These are phyloP conservation scores for Peromyscus aztecus DNA, from an alignment of 2,797 vertebrate species.

Conservation along the genomic window DNA sequence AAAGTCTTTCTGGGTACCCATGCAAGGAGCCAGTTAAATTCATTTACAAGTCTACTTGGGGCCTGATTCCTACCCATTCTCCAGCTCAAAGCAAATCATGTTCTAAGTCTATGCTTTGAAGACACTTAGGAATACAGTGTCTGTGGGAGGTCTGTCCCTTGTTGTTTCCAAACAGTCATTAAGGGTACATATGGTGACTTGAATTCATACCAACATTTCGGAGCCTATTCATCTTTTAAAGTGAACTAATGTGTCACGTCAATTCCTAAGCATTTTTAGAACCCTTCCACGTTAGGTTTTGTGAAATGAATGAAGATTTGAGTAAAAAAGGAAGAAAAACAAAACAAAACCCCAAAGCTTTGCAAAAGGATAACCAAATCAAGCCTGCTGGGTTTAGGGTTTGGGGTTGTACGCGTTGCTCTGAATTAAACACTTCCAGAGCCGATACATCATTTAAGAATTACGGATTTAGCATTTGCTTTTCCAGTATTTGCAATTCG, in stretches of 20 bases:
- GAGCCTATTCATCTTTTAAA: slow-evolving; percentile 60
- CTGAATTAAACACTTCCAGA: slow-evolving; percentile 55
- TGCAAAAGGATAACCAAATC: slow-evolving; percentile 44
- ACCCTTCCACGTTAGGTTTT: slow-evolving; percentile 49
- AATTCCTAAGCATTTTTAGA: slow-evolving; percentile 67
- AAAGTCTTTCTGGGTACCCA: slow-evolving; percentile 54
- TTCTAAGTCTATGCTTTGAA: slow-evolving; percentile 74
- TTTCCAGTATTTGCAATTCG: slow-evolving; percentile 62
- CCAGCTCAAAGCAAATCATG: slow-evolving; percentile 67
- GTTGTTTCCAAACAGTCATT: slow-evolving; percentile 79
- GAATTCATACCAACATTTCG: slow-evolving; percentile 79
- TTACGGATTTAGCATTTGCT: slow-evolving; percentile 37
- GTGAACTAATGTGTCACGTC: slow-evolving; percentile 52
- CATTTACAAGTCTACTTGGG: slow-evolving; percentile 53
- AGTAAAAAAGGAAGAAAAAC: not conserved
- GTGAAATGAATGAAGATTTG: slow-evolving; percentile 14
- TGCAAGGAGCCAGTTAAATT: slow-evolving; percentile 41
- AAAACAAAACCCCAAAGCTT: not conserved
- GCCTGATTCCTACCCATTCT: slow-evolving; percentile 40
- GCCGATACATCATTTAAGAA: slow-evolving; percentile 65
- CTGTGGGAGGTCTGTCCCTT: slow-evolving; percentile 75
- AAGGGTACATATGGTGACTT: slow-evolving; percentile 76
- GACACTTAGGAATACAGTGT: slow-evolving; percentile 63
- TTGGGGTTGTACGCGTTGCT: slow-evolving; percentile 11
- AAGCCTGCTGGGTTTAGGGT: not conserved